A percentile compares a stretch with the other conserved stretches of the same genome.
Conservation (phyloP, 2,797 vertebrate species). For the Triplophysa bombifrons region DNA sequence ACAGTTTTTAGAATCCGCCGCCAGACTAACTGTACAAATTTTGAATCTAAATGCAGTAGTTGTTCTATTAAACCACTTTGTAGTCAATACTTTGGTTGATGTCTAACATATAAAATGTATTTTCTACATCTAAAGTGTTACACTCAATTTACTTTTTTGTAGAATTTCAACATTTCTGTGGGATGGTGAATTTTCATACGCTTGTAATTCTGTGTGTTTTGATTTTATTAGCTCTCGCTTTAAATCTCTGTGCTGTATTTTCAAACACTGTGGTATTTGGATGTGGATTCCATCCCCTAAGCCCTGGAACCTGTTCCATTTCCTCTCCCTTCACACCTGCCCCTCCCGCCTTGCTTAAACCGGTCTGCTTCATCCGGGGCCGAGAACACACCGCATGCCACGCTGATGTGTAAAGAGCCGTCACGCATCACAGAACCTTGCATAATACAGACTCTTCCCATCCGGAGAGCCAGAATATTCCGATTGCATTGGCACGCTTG, state of each 20-base stretch:
- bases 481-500: not conserved
- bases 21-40: too few relatives aligned
- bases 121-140: not conserved
- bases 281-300: constrained; percentile 54
- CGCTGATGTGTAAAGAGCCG: constrained; percentile 66
- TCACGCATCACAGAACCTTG: constrained; percentile 60
- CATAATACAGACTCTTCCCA: constrained; percentile 54
- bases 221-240: not conserved
- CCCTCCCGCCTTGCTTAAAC: constrained; percentile 27
- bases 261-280: constrained; percentile 43
- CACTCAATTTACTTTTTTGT: not conserved
- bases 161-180: constrained; percentile 16
- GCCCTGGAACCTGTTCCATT: constrained; percentile 62
- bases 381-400: constrained; percentile 40
- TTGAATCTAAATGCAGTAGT: too few relatives aligned
- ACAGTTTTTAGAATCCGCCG: too few relatives aligned
- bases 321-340: constrained; percentile 47
- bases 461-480: constrained; percentile 36
- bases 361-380: constrained; percentile 57
- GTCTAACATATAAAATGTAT: constrained; percentile 15
- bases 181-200: constrained; percentile 17
- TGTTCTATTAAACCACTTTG: not conserved
- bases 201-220: constrained; percentile 13
- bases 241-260: constrained; percentile 7
- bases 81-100: too few relatives aligned